A percentile compares a stretch with the other conserved stretches of the same genome.
Evolutionary conservation across 2,113 vertebrate genomes (phyloP).

Genomic region (Acrocephalus kingi): DNA sequence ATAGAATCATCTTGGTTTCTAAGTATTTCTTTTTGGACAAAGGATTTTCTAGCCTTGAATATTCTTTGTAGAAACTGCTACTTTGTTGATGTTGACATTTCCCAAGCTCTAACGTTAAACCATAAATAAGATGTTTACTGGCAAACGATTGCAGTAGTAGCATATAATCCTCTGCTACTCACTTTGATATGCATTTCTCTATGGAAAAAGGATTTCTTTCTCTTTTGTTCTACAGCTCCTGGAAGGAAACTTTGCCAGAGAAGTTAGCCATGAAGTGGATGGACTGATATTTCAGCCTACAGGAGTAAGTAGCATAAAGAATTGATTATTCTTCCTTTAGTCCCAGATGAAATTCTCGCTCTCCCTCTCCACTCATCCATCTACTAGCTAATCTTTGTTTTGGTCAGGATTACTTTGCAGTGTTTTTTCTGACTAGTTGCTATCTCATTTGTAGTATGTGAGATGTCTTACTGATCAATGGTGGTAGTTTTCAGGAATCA

Average conservation of each 20-base stretch:
- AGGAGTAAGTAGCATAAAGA: slow-evolving; percentile 83
- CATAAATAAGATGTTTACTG: slow-evolving; percentile 11
- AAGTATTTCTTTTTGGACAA: not conserved
- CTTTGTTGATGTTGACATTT: not conserved
- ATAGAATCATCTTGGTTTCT: not conserved
- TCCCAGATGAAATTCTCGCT: not conserved
- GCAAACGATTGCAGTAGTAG: not conserved
- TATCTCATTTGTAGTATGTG: not conserved
- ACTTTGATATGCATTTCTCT: slow-evolving; percentile 2
- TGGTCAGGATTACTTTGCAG: not conserved
- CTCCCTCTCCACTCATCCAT: not conserved
- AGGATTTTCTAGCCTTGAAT: not conserved
- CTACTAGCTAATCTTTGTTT: not conserved
- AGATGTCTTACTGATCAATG: not conserved
- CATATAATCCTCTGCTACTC: not conserved
- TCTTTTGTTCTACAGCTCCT: slow-evolving; percentile 84
- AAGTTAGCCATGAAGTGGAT: slow-evolving; percentile 98
- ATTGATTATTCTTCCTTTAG: not conserved
- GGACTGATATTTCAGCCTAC: slow-evolving; percentile 97
- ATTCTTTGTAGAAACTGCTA: not conserved
- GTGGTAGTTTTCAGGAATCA: not conserved
- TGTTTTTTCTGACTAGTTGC: not conserved
- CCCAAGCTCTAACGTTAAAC: not conserved
- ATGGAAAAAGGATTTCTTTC: slow-evolving; percentile 18
- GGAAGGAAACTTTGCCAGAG: slow-evolving; percentile 95